Evolutionary conservation across 1,140 invertebrate genomes (phyloP).

Genomic region (Protaetia brevitarsis): DNA sequence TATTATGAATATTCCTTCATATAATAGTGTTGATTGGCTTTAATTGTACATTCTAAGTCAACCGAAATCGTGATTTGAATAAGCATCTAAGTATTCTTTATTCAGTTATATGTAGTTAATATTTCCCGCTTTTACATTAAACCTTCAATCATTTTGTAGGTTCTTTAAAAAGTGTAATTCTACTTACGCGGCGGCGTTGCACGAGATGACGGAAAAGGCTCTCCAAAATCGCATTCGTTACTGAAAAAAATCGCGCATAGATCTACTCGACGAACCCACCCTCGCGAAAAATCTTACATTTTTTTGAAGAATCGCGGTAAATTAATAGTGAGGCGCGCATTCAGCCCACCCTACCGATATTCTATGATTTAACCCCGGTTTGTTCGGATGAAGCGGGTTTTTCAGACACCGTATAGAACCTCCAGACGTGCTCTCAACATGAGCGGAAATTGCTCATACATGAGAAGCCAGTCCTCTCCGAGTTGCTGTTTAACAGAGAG

Average conservation of each 20-base stretch:
- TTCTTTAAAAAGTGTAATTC: too few relatives aligned
- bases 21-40: too few relatives aligned
- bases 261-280: constrained; percentile 33
- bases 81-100: too few relatives aligned
- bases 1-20: too few relatives aligned
- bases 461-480: constrained; percentile 41
- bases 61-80: too few relatives aligned
- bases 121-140: too few relatives aligned
- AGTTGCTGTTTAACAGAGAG: constrained; percentile 40
- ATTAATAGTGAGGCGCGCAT: constrained; percentile 42
- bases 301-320: constrained; percentile 25
- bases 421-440: constrained; percentile 40
- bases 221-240: background rate
- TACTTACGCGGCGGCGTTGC: background rate
- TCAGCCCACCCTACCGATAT: constrained; percentile 39
- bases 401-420: constrained; percentile 45
- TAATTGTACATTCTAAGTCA: too few relatives aligned
- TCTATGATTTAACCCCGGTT: constrained; percentile 29
- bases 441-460: constrained; percentile 44
- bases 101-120: too few relatives aligned
- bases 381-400: constrained; percentile 21
- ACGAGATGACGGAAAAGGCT: background rate
- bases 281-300: constrained; percentile 28
- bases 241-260: constrained; percentile 9
- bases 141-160: too few relatives aligned